Conservation (phyloP, 2,113 vertebrate species). For the Sminthopsis crassicaudata region DNA sequence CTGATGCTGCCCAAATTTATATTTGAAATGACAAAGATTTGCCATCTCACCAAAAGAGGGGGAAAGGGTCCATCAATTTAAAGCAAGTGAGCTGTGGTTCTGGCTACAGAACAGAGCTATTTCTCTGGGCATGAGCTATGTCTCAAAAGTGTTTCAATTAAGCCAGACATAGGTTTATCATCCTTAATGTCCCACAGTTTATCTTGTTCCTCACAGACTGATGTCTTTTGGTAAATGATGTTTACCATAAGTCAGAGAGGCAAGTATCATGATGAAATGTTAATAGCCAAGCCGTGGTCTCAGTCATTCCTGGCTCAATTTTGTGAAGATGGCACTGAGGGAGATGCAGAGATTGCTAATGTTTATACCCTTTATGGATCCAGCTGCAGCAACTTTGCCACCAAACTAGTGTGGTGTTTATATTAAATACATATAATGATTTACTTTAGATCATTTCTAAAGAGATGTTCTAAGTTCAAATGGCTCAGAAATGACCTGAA, state of each 20-base stretch:
- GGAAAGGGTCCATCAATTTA: background rate
- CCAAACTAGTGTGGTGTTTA: constrained; percentile 23
- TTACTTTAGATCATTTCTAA: background rate
- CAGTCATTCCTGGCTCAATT: constrained; percentile 53
- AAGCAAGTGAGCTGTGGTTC: constrained; percentile 38
- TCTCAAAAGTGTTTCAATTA: constrained; percentile 58
- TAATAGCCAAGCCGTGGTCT: constrained; percentile 34
- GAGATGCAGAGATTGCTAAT: constrained; percentile 16
- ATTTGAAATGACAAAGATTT: background rate
- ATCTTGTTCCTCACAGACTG: constrained; percentile 42
- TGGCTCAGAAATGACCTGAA: background rate
- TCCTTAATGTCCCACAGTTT: constrained; percentile 47
- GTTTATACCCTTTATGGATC: constrained; percentile 38
- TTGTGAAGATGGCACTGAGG: background rate
- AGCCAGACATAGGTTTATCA: constrained; percentile 49
- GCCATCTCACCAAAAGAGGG: background rate
- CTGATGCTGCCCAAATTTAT: background rate
- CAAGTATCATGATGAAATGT: constrained; percentile 46
- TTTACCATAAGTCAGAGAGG: constrained; percentile 59
- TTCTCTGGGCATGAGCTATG: constrained; percentile 46
- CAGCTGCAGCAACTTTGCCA: constrained; percentile 15
- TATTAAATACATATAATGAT: background rate
- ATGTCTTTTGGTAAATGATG: constrained; percentile 52
- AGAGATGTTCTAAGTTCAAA: background rate
- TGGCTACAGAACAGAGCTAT: constrained; percentile 51